These are phyloP conservation scores for Gymnopithys bicolor DNA, from an alignment of 2,797 vertebrate genomes.

Conservation along the genomic window DNA sequence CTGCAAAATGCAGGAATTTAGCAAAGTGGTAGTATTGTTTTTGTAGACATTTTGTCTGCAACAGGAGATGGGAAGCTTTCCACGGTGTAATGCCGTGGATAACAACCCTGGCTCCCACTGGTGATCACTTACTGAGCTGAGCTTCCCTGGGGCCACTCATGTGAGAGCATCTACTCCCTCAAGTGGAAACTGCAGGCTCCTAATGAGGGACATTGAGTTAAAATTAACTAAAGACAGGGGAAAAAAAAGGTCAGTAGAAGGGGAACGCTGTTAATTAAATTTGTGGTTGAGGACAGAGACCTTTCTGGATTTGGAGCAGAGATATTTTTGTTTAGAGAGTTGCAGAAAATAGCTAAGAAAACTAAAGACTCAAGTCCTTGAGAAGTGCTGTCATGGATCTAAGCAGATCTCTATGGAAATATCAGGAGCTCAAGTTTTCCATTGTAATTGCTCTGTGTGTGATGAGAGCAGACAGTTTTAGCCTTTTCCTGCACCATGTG, in stretches of 20 bases:
- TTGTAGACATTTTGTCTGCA: conserved; percentile 56
- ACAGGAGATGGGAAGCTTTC: conserved; percentile 23
- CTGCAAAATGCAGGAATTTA: conserved; percentile 34
- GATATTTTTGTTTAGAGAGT: conserved; percentile 21
- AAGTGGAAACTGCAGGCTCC: not conserved
- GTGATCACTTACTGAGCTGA: not conserved
- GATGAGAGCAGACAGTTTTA: not conserved
- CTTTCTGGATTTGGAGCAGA: conserved; percentile 1
- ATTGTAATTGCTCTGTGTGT: not conserved
- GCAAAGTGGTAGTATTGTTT: conserved; percentile 8
- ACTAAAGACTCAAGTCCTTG: not conserved
- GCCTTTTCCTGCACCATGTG: not conserved
- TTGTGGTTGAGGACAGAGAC: not conserved
- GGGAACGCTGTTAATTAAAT: conserved; percentile 20
- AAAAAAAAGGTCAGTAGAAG: not conserved
- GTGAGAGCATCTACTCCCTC: not conserved
- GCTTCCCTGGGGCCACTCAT: not conserved
- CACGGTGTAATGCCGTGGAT: not conserved
- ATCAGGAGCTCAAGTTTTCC: not conserved
- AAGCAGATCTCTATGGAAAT: not conserved
- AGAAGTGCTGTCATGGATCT: not conserved
- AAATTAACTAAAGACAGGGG: not conserved
- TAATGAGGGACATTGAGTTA: not conserved
- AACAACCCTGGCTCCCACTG: conserved; percentile 5
- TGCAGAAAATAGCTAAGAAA: conserved; percentile 44